Base-by-base conservation (phyloP, 2,113 vertebrate species). In the Corythoichthys haematopterus region DNA sequence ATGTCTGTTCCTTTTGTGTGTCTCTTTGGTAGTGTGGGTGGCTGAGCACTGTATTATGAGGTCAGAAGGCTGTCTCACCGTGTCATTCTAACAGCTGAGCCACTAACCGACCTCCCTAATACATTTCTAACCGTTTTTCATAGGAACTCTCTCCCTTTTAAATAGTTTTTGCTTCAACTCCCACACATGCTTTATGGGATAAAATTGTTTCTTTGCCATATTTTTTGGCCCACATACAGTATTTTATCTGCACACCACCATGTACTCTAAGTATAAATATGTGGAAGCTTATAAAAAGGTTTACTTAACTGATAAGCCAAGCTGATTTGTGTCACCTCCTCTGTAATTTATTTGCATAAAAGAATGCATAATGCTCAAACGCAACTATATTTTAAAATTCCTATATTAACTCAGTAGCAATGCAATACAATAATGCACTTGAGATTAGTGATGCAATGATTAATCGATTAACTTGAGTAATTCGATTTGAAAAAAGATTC, bases 31-130 rank as follows among this genome's bases (percentile, higher is more conserved):
- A 68, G 69, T 79, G 84, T 87, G 82, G 82, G 80, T 83, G 85
- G 83, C 58, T 80, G 74, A 85, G 75, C 83, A 64, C 81, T 81
- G 76, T 69, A 79, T 84, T 84, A 66, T 69, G 65, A 74, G 85
- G 81, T 82, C 77, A 78, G 69, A 55, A 69, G 76, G 66, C 72
- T 83, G 83, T 76, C 78, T 66, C 71, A 63, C 58, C 65, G 72
- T 76, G 61, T 43, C 14, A 36, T 33, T 56, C 65, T 69, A 68
- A 75, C 85, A 82, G 77, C 82, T 84, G 84, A 88, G 82, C 63
- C 70, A 38, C 63, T 69, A 66, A 56, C 66, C 64, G 64, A 8
- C 48, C 76, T 59, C 57, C 7, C 36, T n/a, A 40, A n/a, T 57
- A 59, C 1, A 61, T 75, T 69, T 62, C 62, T 53, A 60, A 1